Conservation (phyloP, 2,888 invertebrate species). For the Arctia plantaginis region DNA sequence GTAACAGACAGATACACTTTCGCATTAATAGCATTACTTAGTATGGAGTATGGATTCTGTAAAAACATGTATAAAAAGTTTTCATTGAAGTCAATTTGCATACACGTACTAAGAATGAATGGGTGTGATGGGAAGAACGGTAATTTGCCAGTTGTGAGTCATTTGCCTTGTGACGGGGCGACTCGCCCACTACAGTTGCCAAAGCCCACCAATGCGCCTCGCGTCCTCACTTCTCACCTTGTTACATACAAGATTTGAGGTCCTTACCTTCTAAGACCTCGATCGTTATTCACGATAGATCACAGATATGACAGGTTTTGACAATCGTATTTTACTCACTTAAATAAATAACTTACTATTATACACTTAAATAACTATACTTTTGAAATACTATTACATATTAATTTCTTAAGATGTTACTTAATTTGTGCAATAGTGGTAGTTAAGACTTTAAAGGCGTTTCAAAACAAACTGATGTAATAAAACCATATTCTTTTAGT, state of each 20-base stretch:
- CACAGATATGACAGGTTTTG: constrained; percentile 37
- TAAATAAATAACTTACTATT: no score
- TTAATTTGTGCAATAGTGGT: not conserved
- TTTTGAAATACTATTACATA: not conserved
- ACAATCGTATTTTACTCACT: not conserved
- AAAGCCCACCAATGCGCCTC: constrained; percentile 52
- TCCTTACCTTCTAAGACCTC: constrained; percentile 63
- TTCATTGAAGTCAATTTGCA: not conserved
- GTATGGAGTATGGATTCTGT: no score
- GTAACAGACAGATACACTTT: no score
- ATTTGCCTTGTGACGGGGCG: constrained; percentile 43
- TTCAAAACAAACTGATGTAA: not conserved
- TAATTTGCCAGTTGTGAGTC: constrained; percentile 53
- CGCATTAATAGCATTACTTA: no score
- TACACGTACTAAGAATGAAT: constrained; percentile 19
- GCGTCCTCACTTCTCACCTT: constrained; percentile 62
- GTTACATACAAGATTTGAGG: constrained; percentile 53
- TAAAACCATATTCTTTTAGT: not conserved
- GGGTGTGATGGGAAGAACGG: constrained; percentile 42
- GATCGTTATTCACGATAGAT: constrained; percentile 57
- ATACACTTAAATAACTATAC: not conserved
- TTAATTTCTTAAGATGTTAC: not conserved
- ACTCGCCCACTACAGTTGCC: constrained; percentile 52
- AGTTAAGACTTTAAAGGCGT: not conserved
- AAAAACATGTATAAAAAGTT: no score